These are phyloP conservation scores for Thumatha senex DNA, from an alignment of 2,888 invertebrate genomes.

Conservation along the genomic window DNA sequence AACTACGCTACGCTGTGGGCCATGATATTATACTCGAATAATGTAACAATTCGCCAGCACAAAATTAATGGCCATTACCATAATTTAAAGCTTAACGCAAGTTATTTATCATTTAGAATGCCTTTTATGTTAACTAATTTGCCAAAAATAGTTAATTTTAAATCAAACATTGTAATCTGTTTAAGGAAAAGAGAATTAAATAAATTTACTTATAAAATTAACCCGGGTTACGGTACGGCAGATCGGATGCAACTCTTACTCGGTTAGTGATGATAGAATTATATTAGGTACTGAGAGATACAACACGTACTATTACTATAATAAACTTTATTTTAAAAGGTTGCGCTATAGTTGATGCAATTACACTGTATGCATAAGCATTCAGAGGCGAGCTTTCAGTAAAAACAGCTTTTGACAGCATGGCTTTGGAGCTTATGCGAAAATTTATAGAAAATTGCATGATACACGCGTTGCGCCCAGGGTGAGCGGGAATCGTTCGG, in stretches of 20 bases:
- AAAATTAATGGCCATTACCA: constrained; percentile 32
- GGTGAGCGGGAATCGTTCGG: constrained; percentile 67
- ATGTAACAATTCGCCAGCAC: constrained; percentile 33
- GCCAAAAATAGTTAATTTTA: constrained; percentile 10
- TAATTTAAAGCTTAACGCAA: constrained; percentile 26
- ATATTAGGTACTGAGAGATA: too few species aligned
- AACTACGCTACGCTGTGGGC: constrained; percentile 37
- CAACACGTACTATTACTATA: neutral
- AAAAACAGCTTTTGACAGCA: constrained; percentile 81
- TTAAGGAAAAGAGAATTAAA: too few species aligned
- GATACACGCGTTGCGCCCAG: constrained; percentile 71
- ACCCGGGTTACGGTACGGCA: too few species aligned
- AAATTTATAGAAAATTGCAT: constrained; percentile 83
- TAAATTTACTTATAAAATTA: too few species aligned
- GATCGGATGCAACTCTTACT: too few species aligned
- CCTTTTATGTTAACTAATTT: constrained; percentile 18
- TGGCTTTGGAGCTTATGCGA: constrained; percentile 77
- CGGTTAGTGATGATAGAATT: too few species aligned
- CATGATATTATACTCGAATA: constrained; percentile 29
- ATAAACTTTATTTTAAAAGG: constrained; percentile 32
- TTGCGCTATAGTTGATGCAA: constrained; percentile 67
- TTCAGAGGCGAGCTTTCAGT: constrained; percentile 55
- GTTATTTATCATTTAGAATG: constrained; percentile 29
- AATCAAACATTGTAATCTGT: too few species aligned
- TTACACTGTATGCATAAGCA: constrained; percentile 58